Conservation (phyloP, 1,140 invertebrate species). For the Nebria ingens region DNA sequence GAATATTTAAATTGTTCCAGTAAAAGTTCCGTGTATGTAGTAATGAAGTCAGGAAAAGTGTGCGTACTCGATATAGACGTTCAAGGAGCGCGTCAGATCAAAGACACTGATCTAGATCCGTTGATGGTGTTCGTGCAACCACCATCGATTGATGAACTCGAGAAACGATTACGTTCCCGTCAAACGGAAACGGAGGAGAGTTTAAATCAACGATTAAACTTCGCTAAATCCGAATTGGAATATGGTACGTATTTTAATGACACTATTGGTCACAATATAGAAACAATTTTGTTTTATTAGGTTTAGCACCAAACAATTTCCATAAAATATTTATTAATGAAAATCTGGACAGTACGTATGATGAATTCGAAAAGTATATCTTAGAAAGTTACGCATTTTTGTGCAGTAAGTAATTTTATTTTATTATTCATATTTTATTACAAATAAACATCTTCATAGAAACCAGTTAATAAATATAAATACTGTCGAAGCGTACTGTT, state of each 20-base stretch:
- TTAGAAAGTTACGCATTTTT: slow-evolving; percentile 13
- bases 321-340: slow-evolving; percentile 89
- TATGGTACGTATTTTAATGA: slow-evolving; percentile 51
- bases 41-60: slow-evolving; percentile 69
- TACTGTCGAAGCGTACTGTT: no score
- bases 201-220: slow-evolving; percentile 59
- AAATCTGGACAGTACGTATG: slow-evolving; percentile 78
- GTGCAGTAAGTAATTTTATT: not conserved
- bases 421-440: no score
- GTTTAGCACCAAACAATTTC: slow-evolving; percentile 70
- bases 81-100: slow-evolving; percentile 91
- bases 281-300: slow-evolving; percentile 31
- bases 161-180: slow-evolving; percentile 62
- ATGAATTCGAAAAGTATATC: slow-evolving; percentile 57
- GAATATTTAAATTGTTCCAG: slow-evolving; percentile 40
- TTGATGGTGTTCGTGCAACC: slow-evolving; percentile 89
- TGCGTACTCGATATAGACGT: slow-evolving; percentile 95
- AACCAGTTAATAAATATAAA: no score
- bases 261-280: not conserved
- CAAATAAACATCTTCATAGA: no score
- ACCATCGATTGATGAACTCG: slow-evolving; percentile 70
- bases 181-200: slow-evolving; percentile 87
- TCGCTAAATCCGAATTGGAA: slow-evolving; percentile 67
- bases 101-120: slow-evolving; percentile 71
- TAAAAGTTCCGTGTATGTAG: slow-evolving; percentile 74